A percentile compares a stretch with the other conserved stretches of the same genome.
Conservation (phyloP, 2,113 vertebrate species). For the Catagonus wagneri region DNA sequence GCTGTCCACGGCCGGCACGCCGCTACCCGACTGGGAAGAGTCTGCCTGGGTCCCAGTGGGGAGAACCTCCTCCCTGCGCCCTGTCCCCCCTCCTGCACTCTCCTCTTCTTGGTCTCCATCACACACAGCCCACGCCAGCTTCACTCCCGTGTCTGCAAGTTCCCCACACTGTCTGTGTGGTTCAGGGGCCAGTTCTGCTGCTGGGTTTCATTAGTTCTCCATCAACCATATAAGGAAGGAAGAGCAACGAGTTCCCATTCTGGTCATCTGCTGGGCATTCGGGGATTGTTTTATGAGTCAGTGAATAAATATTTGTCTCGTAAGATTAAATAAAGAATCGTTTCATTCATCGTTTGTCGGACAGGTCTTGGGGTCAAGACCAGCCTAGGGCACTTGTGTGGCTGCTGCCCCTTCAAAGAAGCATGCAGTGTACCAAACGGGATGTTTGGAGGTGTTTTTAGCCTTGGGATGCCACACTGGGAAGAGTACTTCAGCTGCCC, state of each 20-base stretch:
- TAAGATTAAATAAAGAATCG: not conserved
- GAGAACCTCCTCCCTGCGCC: too few relatives aligned
- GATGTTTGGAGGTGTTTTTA: not conserved
- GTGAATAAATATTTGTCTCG: not conserved
- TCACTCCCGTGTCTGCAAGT: not conserved
- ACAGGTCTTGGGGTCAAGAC: not conserved
- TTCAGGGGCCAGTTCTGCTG: not conserved
- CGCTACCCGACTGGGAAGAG: rapidly evolving
- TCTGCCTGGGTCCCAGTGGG: too few relatives aligned
- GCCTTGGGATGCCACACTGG: not conserved
- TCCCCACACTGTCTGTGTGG: too few relatives aligned
- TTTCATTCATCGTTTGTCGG: not conserved
- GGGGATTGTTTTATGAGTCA: not conserved
- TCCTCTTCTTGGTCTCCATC: not conserved
- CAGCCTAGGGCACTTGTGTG: too few relatives aligned
- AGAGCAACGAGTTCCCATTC: not conserved
- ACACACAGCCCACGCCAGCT: not conserved
- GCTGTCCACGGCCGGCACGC: rapidly evolving
- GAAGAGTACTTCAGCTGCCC: not conserved
- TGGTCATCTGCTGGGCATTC: too few relatives aligned
- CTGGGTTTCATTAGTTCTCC: not conserved
- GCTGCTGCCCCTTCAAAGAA: not conserved
- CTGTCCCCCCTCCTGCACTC: too few relatives aligned
- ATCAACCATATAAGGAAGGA: not conserved
- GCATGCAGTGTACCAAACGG: rapidly evolving